Conservation (phyloP, 2,113 vertebrate species). For the Sapayoa aenigma region DNA sequence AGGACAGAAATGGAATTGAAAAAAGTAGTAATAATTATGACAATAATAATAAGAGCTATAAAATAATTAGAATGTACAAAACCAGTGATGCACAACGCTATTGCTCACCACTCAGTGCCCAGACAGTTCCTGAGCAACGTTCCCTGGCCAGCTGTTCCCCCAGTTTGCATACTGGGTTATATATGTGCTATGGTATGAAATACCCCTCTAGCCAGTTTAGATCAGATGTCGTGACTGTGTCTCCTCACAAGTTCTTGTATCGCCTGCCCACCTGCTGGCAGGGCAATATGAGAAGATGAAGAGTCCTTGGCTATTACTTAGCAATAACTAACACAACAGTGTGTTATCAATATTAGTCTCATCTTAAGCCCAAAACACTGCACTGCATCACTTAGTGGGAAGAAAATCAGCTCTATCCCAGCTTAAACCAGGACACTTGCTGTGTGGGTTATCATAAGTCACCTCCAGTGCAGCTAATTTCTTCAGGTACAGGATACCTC, state of each 20-base stretch:
- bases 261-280: rapidly evolving
- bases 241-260: not conserved
- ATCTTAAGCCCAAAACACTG: not conserved
- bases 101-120: not conserved
- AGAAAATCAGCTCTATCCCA: not conserved
- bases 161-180: not conserved
- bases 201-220: not conserved
- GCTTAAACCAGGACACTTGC: not conserved
- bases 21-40: not conserved
- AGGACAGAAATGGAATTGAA: not conserved
- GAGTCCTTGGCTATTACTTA: not conserved
- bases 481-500: not conserved
- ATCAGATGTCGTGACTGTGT: not conserved
- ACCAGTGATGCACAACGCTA: not conserved
- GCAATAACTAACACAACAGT: not conserved
- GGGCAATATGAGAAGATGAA: not conserved
- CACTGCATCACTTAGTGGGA: not conserved
- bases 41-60: not conserved
- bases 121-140: not conserved
- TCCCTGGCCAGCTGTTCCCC: not conserved
- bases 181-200: not conserved
- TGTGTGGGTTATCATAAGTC: not conserved
- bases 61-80: not conserved
- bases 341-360: not conserved
- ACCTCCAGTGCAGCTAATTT: not conserved